Evolutionary conservation across 1,140 invertebrate species (phyloP).

Genomic region (Drosophila virilis): DNA sequence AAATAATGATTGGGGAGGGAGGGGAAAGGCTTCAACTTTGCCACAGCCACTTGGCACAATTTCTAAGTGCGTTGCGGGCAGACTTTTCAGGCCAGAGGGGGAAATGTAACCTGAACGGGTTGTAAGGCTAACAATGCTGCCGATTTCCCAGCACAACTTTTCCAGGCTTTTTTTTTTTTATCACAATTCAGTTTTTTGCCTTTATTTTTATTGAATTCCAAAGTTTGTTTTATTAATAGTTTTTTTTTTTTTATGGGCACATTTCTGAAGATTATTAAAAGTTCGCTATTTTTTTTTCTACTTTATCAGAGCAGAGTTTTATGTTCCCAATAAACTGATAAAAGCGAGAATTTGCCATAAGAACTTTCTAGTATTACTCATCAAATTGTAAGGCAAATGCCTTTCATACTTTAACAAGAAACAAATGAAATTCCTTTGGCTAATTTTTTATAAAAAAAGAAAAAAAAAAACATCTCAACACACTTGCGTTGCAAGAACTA

Average conservation of each 20-base stretch:
- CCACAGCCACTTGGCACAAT: constrained; percentile 38
- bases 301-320: not conserved
- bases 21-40: constrained; percentile 32
- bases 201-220: constrained; percentile 6
- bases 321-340: not conserved
- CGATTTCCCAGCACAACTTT: not conserved
- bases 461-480: constrained; percentile 41
- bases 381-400: not conserved
- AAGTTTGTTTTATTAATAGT: constrained; percentile 5
- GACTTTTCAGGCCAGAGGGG: not conserved
- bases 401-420: too few relatives aligned
- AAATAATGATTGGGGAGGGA: too few relatives aligned
- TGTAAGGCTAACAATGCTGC: not conserved
- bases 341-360: not conserved
- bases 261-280: not conserved
- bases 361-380: not conserved
- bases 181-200: constrained; percentile 9
- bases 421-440: constrained; percentile 11
- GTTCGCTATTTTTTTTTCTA: not conserved
- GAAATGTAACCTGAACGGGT: too few relatives aligned
- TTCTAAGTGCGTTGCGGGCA: constrained; percentile 5
- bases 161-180: not conserved
- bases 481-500: constrained; percentile 38
- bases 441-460: constrained; percentile 11
- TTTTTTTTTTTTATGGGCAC: not conserved